Conservation (phyloP, 2,888 invertebrate genomes). For the Cylindroiulus punctatus region DNA sequence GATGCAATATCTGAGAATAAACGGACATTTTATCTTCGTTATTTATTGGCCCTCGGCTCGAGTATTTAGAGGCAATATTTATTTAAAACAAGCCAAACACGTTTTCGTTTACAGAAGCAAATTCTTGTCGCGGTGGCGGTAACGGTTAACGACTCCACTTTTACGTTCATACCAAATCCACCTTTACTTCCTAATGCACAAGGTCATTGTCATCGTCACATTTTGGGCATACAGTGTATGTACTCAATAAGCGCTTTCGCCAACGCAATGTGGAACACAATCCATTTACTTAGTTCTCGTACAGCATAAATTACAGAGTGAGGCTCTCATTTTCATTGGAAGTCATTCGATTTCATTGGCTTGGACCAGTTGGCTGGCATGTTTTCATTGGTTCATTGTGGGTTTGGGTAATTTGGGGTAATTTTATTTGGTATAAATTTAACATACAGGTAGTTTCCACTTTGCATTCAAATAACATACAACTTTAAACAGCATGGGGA, state of each 20-base stretch:
- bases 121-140: background rate
- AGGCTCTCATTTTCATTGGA: background rate
- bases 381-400: too few relatives aligned
- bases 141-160: slow-evolving; percentile 29
- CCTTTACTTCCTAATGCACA: slow-evolving; percentile 16
- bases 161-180: slow-evolving; percentile 24
- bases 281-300: background rate
- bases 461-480: too few relatives aligned
- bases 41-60: background rate
- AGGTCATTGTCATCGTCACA: slow-evolving; percentile 9
- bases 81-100: slow-evolving; percentile 7
- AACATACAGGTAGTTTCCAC: too few relatives aligned
- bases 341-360: too few relatives aligned
- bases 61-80: background rate
- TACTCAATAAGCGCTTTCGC: background rate
- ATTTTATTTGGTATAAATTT: too few relatives aligned
- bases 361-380: too few relatives aligned
- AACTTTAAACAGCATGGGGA: too few relatives aligned
- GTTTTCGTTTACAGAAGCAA: slow-evolving; percentile 23
- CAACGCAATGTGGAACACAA: background rate
- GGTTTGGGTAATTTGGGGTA: too few relatives aligned
- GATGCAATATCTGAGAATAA: background rate
- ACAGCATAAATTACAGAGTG: background rate
- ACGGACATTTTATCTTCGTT: background rate
- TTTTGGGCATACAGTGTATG: background rate